Evolutionary conservation across 2,888 invertebrate genomes (phyloP).

Genomic region (Thecophora atra): DNA sequence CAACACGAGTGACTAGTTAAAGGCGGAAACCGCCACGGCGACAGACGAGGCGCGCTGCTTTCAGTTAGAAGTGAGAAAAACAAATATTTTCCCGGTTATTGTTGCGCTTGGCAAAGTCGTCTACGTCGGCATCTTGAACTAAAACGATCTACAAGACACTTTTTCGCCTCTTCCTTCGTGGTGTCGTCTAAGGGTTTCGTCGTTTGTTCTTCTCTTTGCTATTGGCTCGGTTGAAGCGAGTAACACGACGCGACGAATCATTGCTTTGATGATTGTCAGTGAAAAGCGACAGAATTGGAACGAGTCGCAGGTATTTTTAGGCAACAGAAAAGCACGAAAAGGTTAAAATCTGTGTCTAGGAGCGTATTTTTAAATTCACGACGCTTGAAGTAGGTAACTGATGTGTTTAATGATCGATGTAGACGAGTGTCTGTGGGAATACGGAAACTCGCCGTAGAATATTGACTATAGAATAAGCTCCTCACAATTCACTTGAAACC

Average conservation of each 20-base stretch:
- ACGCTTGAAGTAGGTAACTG: background rate
- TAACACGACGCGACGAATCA: background rate
- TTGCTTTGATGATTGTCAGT: slow-evolving; percentile 35
- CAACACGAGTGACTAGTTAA: no score
- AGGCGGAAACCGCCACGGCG: background rate
- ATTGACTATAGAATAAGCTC: no score
- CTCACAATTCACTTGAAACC: no score
- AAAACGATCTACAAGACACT: background rate
- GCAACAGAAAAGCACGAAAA: background rate
- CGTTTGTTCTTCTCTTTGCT: background rate
- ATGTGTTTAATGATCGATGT: no score
- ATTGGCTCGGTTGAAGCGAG: background rate
- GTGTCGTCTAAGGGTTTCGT: background rate
- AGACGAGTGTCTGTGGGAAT: no score
- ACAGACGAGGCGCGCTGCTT: no score
- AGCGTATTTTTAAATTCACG: no score
- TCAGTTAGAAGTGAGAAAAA: background rate
- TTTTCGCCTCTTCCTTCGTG: background rate
- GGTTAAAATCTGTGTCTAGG: background rate
- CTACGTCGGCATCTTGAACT: no score
- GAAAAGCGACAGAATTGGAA: slow-evolving; percentile 38
- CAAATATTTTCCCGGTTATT: background rate
- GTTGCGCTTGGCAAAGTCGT: no score
- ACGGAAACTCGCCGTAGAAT: background rate
- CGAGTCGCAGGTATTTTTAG: slow-evolving; percentile 29